Percentiles rank a stretch among this genome's conserved stretches.
Conservation (phyloP, 2,113 vertebrate species). For the Chrysochloris asiatica region DNA sequence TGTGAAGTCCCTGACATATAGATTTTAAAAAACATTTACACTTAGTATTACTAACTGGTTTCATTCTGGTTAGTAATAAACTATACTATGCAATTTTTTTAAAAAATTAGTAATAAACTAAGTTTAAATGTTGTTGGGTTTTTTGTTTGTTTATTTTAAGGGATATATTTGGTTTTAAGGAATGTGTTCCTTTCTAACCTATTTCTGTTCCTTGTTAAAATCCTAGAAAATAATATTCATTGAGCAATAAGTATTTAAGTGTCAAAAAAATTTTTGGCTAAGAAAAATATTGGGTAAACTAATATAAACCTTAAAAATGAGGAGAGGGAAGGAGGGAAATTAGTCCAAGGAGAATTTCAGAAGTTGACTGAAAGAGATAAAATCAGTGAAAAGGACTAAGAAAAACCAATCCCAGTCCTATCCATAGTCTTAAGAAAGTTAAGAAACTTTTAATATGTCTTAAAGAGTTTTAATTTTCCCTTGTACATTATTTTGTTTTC, state of each 20-base stretch:
- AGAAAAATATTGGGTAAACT: background rate
- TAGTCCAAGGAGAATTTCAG: background rate
- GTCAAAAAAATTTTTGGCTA: background rate
- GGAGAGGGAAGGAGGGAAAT: background rate
- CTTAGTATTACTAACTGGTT: background rate
- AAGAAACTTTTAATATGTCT: background rate
- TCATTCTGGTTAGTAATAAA: constrained; percentile 22
- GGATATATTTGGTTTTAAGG: background rate
- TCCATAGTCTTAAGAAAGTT: background rate
- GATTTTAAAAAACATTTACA: background rate
- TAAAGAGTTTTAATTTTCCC: background rate
- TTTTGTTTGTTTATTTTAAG: too few species aligned
- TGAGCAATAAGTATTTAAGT: background rate
- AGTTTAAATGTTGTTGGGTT: too few species aligned
- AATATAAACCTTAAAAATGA: background rate
- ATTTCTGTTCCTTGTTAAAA: background rate
- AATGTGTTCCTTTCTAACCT: background rate
- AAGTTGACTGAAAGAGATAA: background rate
- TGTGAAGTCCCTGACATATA: background rate
- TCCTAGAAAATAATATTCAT: background rate
- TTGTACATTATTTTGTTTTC: background rate
- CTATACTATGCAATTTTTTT: too few species aligned
- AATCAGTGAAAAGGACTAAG: background rate
- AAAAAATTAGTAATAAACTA: too few species aligned
- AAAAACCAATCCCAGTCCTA: background rate